phyloP scores from a whole-genome alignment of 2,113 vertebrate species.

The Tretioscincus oriximinensis region DNA sequence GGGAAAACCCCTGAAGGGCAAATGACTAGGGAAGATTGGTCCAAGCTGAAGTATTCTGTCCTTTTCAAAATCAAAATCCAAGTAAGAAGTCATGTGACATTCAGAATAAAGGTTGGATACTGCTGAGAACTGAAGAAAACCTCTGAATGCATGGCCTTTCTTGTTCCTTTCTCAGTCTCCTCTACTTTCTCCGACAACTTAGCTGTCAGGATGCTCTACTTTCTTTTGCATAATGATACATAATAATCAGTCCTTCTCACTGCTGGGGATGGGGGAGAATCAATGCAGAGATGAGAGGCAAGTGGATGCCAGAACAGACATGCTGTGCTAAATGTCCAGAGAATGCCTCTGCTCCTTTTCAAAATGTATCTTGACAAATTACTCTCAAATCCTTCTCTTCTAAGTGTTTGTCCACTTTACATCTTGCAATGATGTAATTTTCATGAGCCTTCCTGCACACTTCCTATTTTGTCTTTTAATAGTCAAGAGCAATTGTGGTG shows the following conservation, averaged over 20 bases:
- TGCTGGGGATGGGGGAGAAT: background rate
- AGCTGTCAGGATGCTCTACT: conserved; percentile 31
- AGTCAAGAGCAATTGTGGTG: no score
- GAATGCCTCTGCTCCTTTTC: conserved; percentile 3
- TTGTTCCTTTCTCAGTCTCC: background rate
- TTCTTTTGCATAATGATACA: conserved; percentile 30
- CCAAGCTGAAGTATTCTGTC: conserved; percentile 36
- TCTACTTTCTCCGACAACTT: background rate
- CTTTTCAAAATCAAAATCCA: conserved; percentile 43
- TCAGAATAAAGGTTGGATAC: conserved; percentile 45
- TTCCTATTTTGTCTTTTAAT: no score
- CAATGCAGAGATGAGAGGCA: conserved; percentile 6
- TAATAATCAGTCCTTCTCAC: conserved; percentile 37
- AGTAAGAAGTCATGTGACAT: conserved; percentile 49
- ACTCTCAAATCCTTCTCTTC: conserved; percentile 18
- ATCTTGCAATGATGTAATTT: conserved; percentile 15
- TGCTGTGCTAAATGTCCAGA: conserved; percentile 9
- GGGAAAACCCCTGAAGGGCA: no score
- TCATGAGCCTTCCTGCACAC: background rate
- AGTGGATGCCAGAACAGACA: background rate
- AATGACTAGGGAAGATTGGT: background rate
- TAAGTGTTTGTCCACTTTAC: conserved; percentile 16
- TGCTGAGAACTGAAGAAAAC: conserved; percentile 34
- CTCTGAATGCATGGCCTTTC: accelerated
- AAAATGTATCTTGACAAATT: conserved; percentile 13